Percentiles rank a stretch among this genome's conserved stretches.
These are phyloP conservation scores for Caiman crocodilus DNA, from an alignment of 2,797 vertebrate species.

Conservation along the genomic window DNA sequence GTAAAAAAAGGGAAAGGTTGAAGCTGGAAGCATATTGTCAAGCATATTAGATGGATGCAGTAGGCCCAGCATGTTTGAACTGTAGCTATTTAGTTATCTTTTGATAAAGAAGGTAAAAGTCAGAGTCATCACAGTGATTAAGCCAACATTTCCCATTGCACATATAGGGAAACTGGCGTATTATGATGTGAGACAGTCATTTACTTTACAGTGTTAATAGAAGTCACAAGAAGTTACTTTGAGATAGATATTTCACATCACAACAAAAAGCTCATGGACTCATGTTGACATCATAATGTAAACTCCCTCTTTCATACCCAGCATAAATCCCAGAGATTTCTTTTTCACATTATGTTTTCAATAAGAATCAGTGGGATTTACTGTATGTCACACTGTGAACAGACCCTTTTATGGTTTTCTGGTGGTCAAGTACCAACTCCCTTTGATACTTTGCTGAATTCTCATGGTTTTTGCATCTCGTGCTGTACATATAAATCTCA, in stretches of 20 bases:
- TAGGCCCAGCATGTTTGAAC: neutral
- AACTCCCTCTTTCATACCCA: too few species aligned
- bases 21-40: neutral
- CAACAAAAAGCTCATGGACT: too few species aligned
- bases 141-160: slow-evolving; percentile 5
- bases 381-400: slow-evolving; percentile 26
- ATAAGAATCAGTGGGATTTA: slow-evolving; percentile 54
- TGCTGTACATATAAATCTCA: neutral
- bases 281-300: too few species aligned
- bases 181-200: slow-evolving; percentile 30
- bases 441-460: neutral
- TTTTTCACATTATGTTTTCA: slow-evolving; percentile 22
- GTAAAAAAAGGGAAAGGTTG: neutral
- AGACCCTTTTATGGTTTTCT: slow-evolving; percentile 30
- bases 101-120: slow-evolving; percentile 25
- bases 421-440: slow-evolving; percentile 39
- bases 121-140: slow-evolving; percentile 22
- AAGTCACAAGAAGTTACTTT: slow-evolving; percentile 15
- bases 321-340: too few species aligned
- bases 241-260: too few species aligned
- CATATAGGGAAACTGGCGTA: slow-evolving; percentile 19
- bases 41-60: neutral
- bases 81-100: neutral
- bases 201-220: slow-evolving; percentile 35
- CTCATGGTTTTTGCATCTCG: fast-evolving